Percentiles rank a stretch among this genome's conserved stretches.
Evolutionary conservation across 2,888 invertebrate species (phyloP).

Genomic region (Zygogramma bicolorata): DNA sequence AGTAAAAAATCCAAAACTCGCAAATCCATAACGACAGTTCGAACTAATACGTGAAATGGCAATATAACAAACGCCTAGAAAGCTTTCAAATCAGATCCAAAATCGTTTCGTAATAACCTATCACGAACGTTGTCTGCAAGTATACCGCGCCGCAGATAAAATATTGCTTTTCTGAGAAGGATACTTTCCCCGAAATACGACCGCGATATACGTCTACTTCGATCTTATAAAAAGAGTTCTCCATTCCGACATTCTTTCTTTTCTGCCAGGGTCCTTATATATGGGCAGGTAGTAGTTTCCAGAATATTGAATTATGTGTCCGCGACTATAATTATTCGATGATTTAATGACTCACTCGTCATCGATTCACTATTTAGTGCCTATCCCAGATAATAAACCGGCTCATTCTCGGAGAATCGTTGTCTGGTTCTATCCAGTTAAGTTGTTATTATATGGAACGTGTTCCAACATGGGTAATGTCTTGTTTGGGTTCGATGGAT

Average conservation of each 20-base stretch:
- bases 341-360: constrained; percentile 29
- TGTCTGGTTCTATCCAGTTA: neutral
- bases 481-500: no score
- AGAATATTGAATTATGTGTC: constrained; percentile 34
- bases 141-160: neutral
- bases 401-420: neutral
- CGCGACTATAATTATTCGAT: constrained; percentile 18
- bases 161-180: constrained; percentile 5
- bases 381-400: neutral
- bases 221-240: constrained; percentile 20
- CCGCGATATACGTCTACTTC: constrained; percentile 13
- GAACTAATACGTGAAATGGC: no score
- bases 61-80: no score
- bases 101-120: neutral
- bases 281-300: constrained; percentile 29
- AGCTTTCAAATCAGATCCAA: neutral
- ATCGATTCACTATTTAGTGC: constrained; percentile 23
- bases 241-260: constrained; percentile 22
- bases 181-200: neutral
- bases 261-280: constrained; percentile 20
- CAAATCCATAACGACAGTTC: no score
- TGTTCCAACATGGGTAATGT: no score
- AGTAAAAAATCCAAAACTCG: no score
- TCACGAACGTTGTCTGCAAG: neutral
- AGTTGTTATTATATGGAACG: neutral